Evolutionary conservation across 2,797 vertebrate genomes (phyloP).

Genomic region (Pseudochromis fuscus): DNA sequence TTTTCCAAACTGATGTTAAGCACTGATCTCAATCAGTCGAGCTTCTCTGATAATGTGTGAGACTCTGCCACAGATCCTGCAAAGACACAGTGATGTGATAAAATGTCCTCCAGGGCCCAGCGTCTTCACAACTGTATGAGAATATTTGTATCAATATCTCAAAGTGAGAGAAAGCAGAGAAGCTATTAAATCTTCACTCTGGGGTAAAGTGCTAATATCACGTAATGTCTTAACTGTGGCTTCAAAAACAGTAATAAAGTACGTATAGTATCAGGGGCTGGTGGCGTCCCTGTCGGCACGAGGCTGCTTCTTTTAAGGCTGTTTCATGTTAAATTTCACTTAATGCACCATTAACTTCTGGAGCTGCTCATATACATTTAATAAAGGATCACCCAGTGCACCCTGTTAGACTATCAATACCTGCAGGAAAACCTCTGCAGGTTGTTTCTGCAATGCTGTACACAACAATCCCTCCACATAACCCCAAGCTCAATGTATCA

Average conservation of each 20-base stretch:
- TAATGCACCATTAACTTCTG: conserved; percentile 56
- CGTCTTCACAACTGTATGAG: conserved; percentile 53
- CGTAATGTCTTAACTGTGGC: conserved; percentile 82
- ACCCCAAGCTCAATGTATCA: conserved; percentile 59
- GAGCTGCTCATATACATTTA: conserved; percentile 41
- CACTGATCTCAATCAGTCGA: conserved; percentile 32
- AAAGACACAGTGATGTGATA: conserved; percentile 17
- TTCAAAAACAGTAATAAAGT: conserved; percentile 89
- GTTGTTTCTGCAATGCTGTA: conserved; percentile 27
- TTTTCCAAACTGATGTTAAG: background rate
- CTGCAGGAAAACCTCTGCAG: conserved; percentile 9
- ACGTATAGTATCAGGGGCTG: conserved; percentile 81
- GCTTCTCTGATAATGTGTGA: conserved; percentile 17
- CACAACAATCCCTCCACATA: conserved; percentile 34
- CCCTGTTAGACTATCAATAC: conserved; percentile 32
- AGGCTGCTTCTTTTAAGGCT: conserved; percentile 43
- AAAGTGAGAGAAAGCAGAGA: conserved; percentile 84
- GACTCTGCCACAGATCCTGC: conserved; percentile 2
- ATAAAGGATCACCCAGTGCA: conserved; percentile 46
- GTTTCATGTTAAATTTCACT: conserved; percentile 53
- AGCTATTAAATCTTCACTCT: conserved; percentile 83
- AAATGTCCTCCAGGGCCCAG: conserved; percentile 71
- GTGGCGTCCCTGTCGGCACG: conserved; percentile 5
- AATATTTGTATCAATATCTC: conserved; percentile 65
- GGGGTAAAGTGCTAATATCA: conserved; percentile 86